Evolutionary conservation across 2,797 vertebrate genomes (phyloP).

Genomic region (Staurois parvus): DNA sequence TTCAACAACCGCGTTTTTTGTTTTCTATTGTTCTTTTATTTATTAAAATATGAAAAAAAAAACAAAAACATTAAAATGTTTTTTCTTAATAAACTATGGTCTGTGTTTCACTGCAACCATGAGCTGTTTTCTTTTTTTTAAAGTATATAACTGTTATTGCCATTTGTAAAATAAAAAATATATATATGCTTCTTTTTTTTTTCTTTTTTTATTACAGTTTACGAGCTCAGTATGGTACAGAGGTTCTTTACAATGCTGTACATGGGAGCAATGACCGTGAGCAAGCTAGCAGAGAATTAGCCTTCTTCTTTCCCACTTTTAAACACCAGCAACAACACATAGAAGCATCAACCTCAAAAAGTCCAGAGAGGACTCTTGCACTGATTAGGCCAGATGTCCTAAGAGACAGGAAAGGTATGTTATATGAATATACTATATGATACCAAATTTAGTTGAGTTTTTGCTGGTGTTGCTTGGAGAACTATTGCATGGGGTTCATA

Average conservation of each 20-base stretch:
- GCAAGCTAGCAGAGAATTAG: constrained; percentile 83
- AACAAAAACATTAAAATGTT: too few relatives aligned
- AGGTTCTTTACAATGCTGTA: constrained; percentile 84
- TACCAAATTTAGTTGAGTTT: not conserved
- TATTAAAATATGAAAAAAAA: too few relatives aligned
- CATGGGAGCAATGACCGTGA: constrained; percentile 83
- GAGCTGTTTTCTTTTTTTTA: too few relatives aligned
- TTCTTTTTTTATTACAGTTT: constrained; percentile 73
- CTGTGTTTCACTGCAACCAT: too few relatives aligned
- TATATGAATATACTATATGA: too few relatives aligned
- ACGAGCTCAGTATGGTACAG: constrained; percentile 86
- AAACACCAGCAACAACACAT: constrained; percentile 73
- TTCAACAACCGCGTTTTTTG: too few relatives aligned
- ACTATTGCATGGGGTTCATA: too few relatives aligned
- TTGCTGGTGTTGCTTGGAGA: not conserved
- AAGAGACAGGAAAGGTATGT: constrained; percentile 79
- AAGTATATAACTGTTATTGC: too few relatives aligned
- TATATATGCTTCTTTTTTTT: too few relatives aligned
- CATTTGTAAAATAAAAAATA: not conserved
- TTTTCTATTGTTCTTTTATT: too few relatives aligned
- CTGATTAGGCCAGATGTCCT: constrained; percentile 79
- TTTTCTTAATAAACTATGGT: too few relatives aligned
- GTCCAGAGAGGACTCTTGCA: constrained; percentile 80
- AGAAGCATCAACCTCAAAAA: constrained; percentile 64
- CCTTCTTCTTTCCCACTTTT: constrained; percentile 86